Conservation (phyloP, 2,113 vertebrate genomes). For the Ophthalmotilapia sp. region DNA sequence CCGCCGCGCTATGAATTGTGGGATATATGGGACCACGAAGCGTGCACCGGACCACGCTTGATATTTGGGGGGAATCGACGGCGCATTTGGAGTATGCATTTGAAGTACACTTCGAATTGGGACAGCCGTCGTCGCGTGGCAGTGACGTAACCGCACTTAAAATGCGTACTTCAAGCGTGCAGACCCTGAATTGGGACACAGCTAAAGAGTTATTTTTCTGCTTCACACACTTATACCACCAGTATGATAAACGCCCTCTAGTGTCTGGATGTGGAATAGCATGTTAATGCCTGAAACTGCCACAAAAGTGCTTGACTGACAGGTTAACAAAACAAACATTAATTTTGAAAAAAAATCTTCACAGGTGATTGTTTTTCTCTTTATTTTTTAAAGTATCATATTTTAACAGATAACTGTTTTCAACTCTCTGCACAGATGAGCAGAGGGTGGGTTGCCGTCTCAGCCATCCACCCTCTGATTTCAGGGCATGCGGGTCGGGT, state of each 20-base stretch:
- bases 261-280: neutral
- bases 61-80: no score
- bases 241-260: neutral
- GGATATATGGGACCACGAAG: no score
- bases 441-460: neutral
- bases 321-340: neutral
- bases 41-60: no score
- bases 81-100: no score
- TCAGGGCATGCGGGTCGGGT: neutral
- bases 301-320: neutral
- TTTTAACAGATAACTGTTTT: neutral
- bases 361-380: neutral
- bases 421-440: neutral
- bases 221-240: neutral
- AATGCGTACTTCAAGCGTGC: no score
- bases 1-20: no score
- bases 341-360: neutral
- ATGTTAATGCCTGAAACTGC: neutral
- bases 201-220: neutral
- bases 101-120: no score
- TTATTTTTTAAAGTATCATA: neutral
- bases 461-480: neutral
- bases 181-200: no score
- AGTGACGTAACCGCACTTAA: no score
- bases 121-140: no score